Base-by-base conservation (phyloP, 2,797 vertebrate species). In the Gymnopithys bicolor region DNA sequence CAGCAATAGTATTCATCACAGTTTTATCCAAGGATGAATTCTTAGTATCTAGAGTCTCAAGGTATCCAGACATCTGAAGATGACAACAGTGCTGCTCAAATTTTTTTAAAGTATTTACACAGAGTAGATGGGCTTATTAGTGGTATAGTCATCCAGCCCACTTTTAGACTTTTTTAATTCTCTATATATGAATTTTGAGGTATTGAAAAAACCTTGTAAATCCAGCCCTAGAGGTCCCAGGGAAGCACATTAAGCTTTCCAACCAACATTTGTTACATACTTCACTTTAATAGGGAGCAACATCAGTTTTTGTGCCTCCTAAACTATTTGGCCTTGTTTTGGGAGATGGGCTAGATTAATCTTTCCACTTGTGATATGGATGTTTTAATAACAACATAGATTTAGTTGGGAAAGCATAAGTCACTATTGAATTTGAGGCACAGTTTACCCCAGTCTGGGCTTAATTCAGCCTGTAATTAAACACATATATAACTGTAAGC, bases 401-500 rank as follows among this genome's bases (percentile, higher is more conserved):
- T 66, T 91, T 78, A 55, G 13, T 58, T 85, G 60, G 68, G 79
- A 91, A 75, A 48, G 68, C 68, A 45, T 18, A 52, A 84, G 37
- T 60, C 0, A 0, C 60, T 80, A 3, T 80, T 85, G 90, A 68
- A 81, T 89, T 89, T 87, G 84, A 92, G 87, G 32, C 51, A 49
- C n/a, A 66, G 76, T 76, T 96, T 84, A 85, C 68, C 55, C 82
- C 69, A 69, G 51, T 63, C 82, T 77, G 71, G 66, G 51, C 66
- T 87, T 92, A 92, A 95, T 93, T 94, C 84, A 63, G 52, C 88
- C 67, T 67, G 24, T 94, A 95, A 79, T 96, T 93, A 96, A 95
- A 59, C 67, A 93, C 59, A 82, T 92, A 80, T 90, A 66, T 86
- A 93, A 92, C 62, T 88, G 85, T 39, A 94, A 86, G 43, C 73